Evolutionary conservation across 2,797 vertebrate species (phyloP).

Genomic region (Selene dorsalis): DNA sequence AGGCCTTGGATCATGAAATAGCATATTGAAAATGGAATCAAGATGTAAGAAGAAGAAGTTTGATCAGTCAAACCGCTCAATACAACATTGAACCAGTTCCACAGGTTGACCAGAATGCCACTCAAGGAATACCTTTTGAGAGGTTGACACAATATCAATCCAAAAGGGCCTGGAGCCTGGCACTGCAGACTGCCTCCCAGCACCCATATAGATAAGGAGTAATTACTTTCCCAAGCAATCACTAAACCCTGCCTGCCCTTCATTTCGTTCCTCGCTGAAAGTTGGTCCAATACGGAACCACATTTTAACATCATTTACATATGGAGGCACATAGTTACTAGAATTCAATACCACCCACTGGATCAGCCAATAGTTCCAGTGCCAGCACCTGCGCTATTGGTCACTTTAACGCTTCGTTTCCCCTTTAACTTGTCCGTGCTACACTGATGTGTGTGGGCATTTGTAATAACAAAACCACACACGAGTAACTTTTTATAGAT

Average conservation of each 20-base stretch:
- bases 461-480: conserved; percentile 40
- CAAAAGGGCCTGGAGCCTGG: conserved; percentile 15
- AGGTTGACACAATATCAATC: conserved; percentile 58
- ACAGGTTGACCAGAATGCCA: conserved; percentile 42
- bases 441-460: conserved; percentile 33
- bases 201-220: conserved; percentile 75
- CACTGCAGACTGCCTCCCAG: conserved; percentile 35
- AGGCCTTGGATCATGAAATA: conserved; percentile 17
- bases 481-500: conserved; percentile 46
- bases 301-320: conserved; percentile 58
- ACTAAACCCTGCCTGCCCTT: conserved; percentile 58
- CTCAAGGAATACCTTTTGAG: conserved; percentile 48
- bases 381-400: conserved; percentile 42
- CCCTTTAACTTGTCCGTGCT: conserved; percentile 23
- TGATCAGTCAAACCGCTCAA: conserved; percentile 50
- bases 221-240: conserved; percentile 78
- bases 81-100: conserved; percentile 27
- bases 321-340: conserved; percentile 47
- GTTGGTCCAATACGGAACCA: conserved; percentile 59
- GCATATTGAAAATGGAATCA: conserved; percentile 54
- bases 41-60: conserved; percentile 35
- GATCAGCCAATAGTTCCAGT: conserved; percentile 50
- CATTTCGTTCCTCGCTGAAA: conserved; percentile 72
- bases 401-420: conserved; percentile 14
- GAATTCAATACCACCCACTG: conserved; percentile 63